Evolutionary conservation across 2,888 invertebrate species (phyloP), one percentile per base, ranked within the genome.

Genomic region (Ligdia adustata): DNA sequence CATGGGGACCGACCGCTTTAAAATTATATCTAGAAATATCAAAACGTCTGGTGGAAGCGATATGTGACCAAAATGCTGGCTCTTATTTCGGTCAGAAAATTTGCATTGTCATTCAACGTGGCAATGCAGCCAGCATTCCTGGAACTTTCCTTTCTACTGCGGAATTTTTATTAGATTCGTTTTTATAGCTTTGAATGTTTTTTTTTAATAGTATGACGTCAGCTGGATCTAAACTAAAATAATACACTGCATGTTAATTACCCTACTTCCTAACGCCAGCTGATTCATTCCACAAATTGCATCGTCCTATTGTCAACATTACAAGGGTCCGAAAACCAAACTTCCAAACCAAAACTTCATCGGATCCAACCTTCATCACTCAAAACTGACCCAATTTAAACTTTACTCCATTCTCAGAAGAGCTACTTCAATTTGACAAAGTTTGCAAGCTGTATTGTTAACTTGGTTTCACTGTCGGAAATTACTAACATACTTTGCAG

Each of bases 211-310:
- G n/a, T n/a, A n/a, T n/a, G n/a, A n/a, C n/a, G n/a, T n/a, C n/a
- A n/a, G n/a, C n/a, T 18, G 18, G 18, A 18, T 18, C 18, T 18
- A n/a, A n/a, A n/a, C n/a, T n/a, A 18, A 22, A 20, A 22, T 13
- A 18, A 24, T 11, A 38, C 18, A 20, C 4, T 27, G 5, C n/a
- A 29, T 24, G 33, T 40, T 28, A 40, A 39, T 40, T 28, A 40
- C 4, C 35, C 35, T 26, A 47, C 27, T 32, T n/a, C 6, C 14
- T 6, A 34, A 32, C 29, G 16, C 27, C 26, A 16, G 42, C 48
- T 29, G 48, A 49, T 43, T 29, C 33, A 49, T 49, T 49, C 38
- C n/a, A 20, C 28, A 33, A 49, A 49, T 43, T 49, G 42, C 42
- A 42, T 32, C 11, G 33, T 42, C 48, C 37, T 27, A 29, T 43